phyloP scores from a whole-genome alignment of 1,140 invertebrate genomes.

The Drosophila azteca region DNA sequence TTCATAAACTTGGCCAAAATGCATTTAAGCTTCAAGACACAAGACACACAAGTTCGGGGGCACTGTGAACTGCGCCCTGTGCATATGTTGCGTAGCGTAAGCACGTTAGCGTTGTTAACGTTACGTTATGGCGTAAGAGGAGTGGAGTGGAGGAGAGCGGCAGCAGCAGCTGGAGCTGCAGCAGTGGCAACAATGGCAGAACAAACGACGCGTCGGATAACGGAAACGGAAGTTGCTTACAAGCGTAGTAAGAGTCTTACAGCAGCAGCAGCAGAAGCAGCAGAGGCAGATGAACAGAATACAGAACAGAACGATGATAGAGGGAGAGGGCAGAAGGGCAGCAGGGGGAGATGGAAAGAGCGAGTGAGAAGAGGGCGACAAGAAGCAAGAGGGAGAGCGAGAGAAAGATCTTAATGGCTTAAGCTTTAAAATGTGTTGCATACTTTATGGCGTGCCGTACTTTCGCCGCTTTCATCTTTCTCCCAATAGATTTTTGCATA shows the following conservation, averaged over 20 bases:
- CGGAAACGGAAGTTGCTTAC: slow-evolving; percentile 78
- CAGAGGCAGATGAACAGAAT: background rate
- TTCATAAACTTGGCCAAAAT: slow-evolving; percentile 76
- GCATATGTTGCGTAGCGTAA: slow-evolving; percentile 68
- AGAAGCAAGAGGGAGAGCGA: background rate
- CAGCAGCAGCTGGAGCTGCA: slow-evolving; percentile 26
- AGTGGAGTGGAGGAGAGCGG: slow-evolving; percentile 2
- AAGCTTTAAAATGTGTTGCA: slow-evolving; percentile 65
- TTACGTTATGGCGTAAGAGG: background rate
- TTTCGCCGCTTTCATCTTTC: slow-evolving; percentile 32
- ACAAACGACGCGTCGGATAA: slow-evolving; percentile 72
- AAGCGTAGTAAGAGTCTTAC: slow-evolving; percentile 47
- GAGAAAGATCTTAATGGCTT: slow-evolving; percentile 45
- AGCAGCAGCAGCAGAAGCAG: slow-evolving; percentile 13
- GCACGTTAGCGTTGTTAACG: slow-evolving; percentile 44
- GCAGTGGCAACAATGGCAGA: slow-evolving; percentile 62
- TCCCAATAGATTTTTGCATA: slow-evolving; percentile 22
- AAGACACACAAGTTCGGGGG: slow-evolving; percentile 36
- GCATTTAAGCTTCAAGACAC: slow-evolving; percentile 63
- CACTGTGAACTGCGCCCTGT: background rate
- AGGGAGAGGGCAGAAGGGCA: slow-evolving; percentile 3
- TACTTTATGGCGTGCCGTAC: slow-evolving; percentile 30
- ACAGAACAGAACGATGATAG: background rate
- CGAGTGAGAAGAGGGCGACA: too few relatives aligned
- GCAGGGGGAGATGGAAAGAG: background rate